Percentiles rank a stretch among this genome's conserved stretches.
These are phyloP conservation scores for Actenoides lindsayi DNA, from an alignment of 2,113 vertebrate genomes.

Conservation along the genomic window DNA sequence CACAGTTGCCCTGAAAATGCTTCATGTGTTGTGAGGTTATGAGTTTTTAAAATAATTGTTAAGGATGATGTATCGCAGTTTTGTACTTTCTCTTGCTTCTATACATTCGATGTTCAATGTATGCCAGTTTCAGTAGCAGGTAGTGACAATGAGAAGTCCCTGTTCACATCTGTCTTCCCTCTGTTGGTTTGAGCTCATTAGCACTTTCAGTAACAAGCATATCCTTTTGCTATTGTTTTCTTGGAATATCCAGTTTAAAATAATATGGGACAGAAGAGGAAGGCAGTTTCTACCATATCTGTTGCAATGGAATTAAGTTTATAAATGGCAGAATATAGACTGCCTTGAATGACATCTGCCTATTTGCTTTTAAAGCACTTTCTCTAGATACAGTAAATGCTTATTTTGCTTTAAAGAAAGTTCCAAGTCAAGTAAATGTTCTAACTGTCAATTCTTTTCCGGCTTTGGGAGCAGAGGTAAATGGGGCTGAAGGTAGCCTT, in stretches of 20 bases:
- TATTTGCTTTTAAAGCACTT: neutral
- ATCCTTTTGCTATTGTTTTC: neutral
- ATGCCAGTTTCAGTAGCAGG: neutral
- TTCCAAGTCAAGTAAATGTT: conserved; percentile 2
- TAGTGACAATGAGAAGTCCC: neutral
- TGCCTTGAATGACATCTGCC: neutral
- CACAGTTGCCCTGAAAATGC: neutral
- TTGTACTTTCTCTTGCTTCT: neutral
- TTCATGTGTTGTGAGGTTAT: neutral
- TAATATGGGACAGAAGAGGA: neutral
- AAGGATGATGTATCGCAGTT: neutral
- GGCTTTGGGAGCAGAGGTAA: neutral
- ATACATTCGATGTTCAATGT: fast-evolving
- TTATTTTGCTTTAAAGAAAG: neutral
- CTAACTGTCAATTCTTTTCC: conserved; percentile 9
- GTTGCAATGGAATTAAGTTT: neutral
- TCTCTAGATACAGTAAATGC: neutral
- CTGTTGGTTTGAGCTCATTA: neutral
- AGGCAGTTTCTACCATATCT: neutral
- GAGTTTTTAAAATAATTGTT: neutral
- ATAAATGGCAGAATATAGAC: neutral
- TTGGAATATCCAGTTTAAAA: neutral
- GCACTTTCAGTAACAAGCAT: neutral
- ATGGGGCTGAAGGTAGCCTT: conserved; percentile 13
- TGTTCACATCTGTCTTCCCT: neutral